A percentile compares a stretch with the other conserved stretches of the same genome.
Evolutionary conservation across 2,113 vertebrate genomes (phyloP).

Genomic region (Odobenus rosmarus): DNA sequence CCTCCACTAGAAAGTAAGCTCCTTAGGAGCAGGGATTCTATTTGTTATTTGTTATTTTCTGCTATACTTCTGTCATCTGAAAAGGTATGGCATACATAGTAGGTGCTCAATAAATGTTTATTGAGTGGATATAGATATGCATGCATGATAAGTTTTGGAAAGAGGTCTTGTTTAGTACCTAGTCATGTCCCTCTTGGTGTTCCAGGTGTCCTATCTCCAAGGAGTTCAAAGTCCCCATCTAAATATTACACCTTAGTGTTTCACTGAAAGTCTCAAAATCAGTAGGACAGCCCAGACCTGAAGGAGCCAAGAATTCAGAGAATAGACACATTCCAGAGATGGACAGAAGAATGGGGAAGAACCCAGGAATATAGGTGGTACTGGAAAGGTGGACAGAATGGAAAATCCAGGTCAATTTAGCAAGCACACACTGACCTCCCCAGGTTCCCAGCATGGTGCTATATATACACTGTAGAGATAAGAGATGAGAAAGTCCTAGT

Average conservation of each 20-base stretch:
- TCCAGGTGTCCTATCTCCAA: not conserved
- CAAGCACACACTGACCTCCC: not conserved
- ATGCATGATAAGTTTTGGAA: not conserved
- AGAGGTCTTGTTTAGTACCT: not conserved
- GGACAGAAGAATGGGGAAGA: not conserved
- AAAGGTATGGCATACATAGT: not conserved
- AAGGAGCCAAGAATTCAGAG: not conserved
- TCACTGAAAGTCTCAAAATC: not conserved
- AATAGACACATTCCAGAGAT: not conserved
- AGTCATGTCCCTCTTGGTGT: not conserved
- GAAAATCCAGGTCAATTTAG: not conserved
- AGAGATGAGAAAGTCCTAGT: not conserved
- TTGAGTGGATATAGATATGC: not conserved
- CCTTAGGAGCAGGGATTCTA: not conserved
- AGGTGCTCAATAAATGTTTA: not conserved
- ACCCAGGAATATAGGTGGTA: not conserved
- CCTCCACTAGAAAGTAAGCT: not conserved
- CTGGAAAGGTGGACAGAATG: not conserved
- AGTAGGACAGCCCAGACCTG: not conserved
- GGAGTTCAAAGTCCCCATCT: not conserved
- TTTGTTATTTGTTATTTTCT: not conserved
- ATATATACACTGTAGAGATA: not conserved
- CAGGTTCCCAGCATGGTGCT: not conserved
- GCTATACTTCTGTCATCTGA: not conserved
- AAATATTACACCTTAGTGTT: not conserved